Evolutionary conservation across 2,797 vertebrate species (phyloP).

Genomic region (Chiloscyllium punctatum): DNA sequence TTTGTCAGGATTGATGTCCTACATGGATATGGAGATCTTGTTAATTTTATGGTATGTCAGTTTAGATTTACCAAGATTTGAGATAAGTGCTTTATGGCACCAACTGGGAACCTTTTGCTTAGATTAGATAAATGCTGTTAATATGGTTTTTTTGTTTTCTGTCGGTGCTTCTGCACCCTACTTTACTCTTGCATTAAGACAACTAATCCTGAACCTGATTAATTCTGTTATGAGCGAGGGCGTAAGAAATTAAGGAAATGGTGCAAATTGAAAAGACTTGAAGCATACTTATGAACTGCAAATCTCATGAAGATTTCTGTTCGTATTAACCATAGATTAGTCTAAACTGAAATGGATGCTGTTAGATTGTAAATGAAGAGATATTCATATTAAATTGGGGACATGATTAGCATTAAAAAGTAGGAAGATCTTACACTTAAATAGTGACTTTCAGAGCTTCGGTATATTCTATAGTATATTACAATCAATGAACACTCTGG

Average conservation of each 20-base stretch:
- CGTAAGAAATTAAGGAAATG: not conserved
- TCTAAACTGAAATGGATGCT: not conserved
- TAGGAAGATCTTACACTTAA: too few species aligned
- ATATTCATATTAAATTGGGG: not conserved
- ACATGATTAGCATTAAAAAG: not conserved
- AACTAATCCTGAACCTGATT: not conserved
- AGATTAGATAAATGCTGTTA: not conserved
- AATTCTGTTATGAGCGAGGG: not conserved
- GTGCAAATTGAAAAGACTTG: not conserved
- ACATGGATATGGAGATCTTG: not conserved
- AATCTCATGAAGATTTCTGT: not conserved
- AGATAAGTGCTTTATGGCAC: not conserved
- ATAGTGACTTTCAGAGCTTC: too few species aligned
- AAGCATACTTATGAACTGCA: not conserved
- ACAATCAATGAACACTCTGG: too few species aligned
- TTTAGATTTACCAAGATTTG: not conserved
- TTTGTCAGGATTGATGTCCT: not conserved
- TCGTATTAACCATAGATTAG: not conserved
- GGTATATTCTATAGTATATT: too few species aligned
- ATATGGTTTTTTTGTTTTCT: not conserved
- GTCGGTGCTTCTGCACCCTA: not conserved
- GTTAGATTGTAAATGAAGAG: not conserved
- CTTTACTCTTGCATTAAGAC: not conserved
- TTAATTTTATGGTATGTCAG: not conserved
- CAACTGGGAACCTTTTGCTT: not conserved